Evolutionary conservation across 37 sponge, comb jelly and placozoan genomes (phyloP), one percentile per base, ranked within the genome.

Genomic region (Theonella swinhoei): DNA sequence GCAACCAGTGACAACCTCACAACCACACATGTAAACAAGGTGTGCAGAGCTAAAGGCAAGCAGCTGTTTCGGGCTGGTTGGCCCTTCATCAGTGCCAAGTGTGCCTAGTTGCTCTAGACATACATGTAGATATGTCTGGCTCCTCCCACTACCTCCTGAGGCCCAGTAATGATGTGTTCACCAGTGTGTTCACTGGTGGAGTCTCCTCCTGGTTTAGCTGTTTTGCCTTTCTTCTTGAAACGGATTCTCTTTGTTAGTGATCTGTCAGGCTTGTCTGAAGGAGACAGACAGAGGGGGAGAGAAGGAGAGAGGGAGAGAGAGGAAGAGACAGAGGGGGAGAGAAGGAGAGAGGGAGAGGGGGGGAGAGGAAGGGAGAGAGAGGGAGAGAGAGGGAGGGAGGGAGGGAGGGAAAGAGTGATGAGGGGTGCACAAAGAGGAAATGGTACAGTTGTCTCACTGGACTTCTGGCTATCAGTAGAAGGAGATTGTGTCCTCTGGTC

Each of bases 231-330:
- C 24, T 17, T 66, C 28, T 31, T 66, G 32, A 66, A 29, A 9
- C 68, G 68, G 7, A 66, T 29, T 23, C 32, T 66, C 68, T 66
- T 5, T 5, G 20, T 7, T 24, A 28, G 7, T 5, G 30, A 28
- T 20, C 5, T 65, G 5, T 65, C 67, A 8, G 67, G 30, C 54
- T 47, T 47, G 11, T 17, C 54, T 47, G 14, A n/a, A 65, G 66
- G 30, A n/a, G 14, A 65, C 5, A 29, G 14, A 65, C 29, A 65
- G n/a, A 65, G 30, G 60, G 60, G 60, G 76, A 54, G 54, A 54
- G 54, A 75, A 29, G 26, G 76, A 54, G 76, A n/a, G 54, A 75
- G 60, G 76, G 23, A 24, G 67, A 66, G 67, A 24, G 67, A 66
- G 67, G 28, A 28, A 66, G 67, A 66, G 67, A 24, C 26, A 66